phyloP scores from a whole-genome alignment of 2,797 vertebrate species.

The Lindbergichthys nudifrons region DNA sequence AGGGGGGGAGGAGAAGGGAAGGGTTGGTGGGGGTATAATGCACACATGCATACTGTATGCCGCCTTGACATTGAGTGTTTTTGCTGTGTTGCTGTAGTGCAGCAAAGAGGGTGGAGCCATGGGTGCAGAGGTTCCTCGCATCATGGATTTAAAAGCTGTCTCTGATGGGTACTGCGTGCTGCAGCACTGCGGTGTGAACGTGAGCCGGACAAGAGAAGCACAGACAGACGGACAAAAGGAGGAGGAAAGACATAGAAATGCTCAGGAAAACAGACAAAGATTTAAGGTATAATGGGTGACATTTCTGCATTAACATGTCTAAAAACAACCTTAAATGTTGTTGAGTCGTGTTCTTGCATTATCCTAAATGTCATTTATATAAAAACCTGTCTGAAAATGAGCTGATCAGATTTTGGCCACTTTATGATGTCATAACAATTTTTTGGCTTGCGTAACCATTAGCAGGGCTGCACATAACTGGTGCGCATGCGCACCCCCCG shows the following conservation, averaged over 20 bases:
- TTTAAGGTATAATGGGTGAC: not conserved
- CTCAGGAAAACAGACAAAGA: not conserved
- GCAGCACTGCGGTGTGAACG: conserved; percentile 12
- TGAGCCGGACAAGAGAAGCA: not conserved
- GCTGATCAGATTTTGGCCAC: too few species aligned
- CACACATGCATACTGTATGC: conserved; percentile 18
- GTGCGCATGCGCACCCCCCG: too few species aligned
- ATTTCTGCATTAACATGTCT: too few species aligned
- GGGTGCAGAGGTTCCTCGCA: not conserved
- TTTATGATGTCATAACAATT: too few species aligned
- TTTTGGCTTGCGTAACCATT: too few species aligned
- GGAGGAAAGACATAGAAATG: not conserved
- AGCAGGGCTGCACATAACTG: too few species aligned
- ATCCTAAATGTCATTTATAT: too few species aligned
- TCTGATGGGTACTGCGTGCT: conserved; percentile 30
- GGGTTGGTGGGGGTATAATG: not conserved
- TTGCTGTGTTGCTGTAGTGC: conserved; percentile 44
- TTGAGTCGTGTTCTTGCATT: too few species aligned
- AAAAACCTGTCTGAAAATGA: too few species aligned
- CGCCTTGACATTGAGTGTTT: conserved; percentile 21
- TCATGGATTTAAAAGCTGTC: conserved; percentile 27
- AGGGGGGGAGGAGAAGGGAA: not conserved
- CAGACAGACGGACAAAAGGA: not conserved
- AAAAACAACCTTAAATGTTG: too few species aligned
- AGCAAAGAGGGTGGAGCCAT: conserved; percentile 42